These are phyloP conservation scores for Craseonycteris thonglongyai DNA, from an alignment of 2,113 vertebrate species.

Conservation along the genomic window DNA sequence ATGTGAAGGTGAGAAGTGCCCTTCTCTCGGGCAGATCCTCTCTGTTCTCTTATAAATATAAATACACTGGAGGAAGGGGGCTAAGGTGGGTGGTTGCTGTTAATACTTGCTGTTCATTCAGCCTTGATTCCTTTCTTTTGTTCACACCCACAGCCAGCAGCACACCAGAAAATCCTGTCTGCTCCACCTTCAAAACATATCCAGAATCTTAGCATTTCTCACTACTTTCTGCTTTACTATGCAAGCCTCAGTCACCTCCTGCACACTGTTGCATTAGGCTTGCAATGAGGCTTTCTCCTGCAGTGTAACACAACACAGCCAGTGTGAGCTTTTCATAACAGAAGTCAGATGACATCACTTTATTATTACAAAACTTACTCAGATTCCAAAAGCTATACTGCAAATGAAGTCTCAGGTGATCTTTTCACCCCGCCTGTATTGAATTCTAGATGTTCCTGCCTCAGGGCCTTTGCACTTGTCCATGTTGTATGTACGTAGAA, in stretches of 20 bases:
- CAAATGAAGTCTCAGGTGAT: not conserved
- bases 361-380: not conserved
- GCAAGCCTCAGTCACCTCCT: not conserved
- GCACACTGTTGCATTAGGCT: not conserved
- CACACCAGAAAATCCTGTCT: not conserved
- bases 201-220: not conserved
- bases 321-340: not conserved
- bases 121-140: not conserved
- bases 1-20: constrained; percentile 79
- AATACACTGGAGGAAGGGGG: not conserved
- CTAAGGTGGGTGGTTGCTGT: not conserved
- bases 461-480: not conserved
- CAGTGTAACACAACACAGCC: not conserved
- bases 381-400: not conserved
- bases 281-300: not conserved
- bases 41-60: not conserved
- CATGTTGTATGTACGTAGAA: not conserved
- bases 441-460: not conserved
- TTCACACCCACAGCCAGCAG: not conserved
- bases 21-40: not conserved
- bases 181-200: not conserved
- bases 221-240: not conserved
- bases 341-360: not conserved
- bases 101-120: not conserved
- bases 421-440: not conserved